Conservation (phyloP, 2,113 vertebrate genomes). For the Serilophus lunatus region DNA sequence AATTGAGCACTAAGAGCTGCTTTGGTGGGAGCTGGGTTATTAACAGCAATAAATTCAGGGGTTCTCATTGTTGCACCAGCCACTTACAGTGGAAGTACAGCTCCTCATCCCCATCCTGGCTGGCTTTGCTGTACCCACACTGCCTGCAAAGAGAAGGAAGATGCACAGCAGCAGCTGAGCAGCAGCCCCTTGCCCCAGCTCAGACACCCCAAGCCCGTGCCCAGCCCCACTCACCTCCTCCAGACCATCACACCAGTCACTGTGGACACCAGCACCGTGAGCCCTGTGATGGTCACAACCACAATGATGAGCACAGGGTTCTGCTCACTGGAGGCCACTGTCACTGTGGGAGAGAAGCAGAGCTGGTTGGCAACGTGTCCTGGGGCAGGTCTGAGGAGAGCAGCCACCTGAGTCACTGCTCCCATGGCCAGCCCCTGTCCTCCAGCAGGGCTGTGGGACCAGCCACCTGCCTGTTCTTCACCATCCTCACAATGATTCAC, state of each 20-base stretch:
- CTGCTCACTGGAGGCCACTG: conserved; percentile 85
- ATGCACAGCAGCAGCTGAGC: not conserved
- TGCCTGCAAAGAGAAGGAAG: conserved; percentile 71
- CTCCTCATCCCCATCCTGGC: conserved; percentile 89
- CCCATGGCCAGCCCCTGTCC: not conserved
- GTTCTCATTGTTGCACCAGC: rapidly evolving
- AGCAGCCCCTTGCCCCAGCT: rapidly evolving
- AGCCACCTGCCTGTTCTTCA: not conserved
- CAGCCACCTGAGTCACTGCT: not conserved
- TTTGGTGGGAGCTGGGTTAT: not conserved
- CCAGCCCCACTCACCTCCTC: conserved; percentile 77
- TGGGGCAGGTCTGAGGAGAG: not conserved
- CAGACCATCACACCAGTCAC: conserved; percentile 80
- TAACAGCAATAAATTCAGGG: not conserved
- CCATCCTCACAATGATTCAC: not conserved
- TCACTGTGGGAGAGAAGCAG: conserved; percentile 68
- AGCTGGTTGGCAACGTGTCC: rapidly evolving
- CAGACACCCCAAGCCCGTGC: rapidly evolving
- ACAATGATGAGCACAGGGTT: conserved; percentile 80
- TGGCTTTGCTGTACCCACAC: conserved; percentile 90
- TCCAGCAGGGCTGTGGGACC: not conserved
- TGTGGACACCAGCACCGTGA: conserved; percentile 82
- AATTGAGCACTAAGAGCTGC: not conserved
- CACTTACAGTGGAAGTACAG: conserved; percentile 91
- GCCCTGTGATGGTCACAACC: conserved; percentile 80